A percentile compares a stretch with the other conserved stretches of the same genome.
Evolutionary conservation across 1,140 invertebrate genomes (phyloP).

Genomic region (Procambarus virginalis): DNA sequence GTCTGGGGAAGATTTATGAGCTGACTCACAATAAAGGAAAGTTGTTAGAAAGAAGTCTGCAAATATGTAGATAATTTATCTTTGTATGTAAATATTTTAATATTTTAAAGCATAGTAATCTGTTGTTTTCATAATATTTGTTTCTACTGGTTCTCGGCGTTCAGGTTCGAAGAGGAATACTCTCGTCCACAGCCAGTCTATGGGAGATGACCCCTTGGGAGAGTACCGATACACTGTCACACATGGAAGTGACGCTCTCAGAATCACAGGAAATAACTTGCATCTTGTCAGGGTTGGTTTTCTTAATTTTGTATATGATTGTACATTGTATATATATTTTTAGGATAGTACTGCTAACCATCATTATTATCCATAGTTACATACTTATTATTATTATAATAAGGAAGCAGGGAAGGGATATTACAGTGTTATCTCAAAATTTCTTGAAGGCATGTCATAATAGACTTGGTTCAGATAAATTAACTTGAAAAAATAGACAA

Average conservation of each 20-base stretch:
- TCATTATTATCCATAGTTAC: no score
- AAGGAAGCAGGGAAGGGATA: no score
- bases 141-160: background rate
- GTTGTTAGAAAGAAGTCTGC: no score
- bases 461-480: no score
- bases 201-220: conserved; percentile 86
- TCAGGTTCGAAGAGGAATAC: conserved; percentile 73
- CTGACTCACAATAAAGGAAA: no score
- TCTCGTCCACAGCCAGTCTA: conserved; percentile 76
- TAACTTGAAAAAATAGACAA: no score
- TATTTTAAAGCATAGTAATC: background rate
- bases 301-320: background rate
- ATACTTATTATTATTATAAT: no score
- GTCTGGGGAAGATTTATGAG: no score
- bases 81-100: conserved; percentile 2
- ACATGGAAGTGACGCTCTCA: conserved; percentile 85
- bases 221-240: conserved; percentile 91
- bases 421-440: no score
- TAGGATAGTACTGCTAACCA: no score
- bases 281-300: conserved; percentile 85
- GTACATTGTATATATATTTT: background rate
- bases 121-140: background rate
- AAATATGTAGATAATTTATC: background rate
- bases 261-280: conserved; percentile 87
- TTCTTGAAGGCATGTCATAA: no score